Evolutionary conservation across 2,888 invertebrate genomes (phyloP).

Genomic region (Mimumesa dahlbomi): DNA sequence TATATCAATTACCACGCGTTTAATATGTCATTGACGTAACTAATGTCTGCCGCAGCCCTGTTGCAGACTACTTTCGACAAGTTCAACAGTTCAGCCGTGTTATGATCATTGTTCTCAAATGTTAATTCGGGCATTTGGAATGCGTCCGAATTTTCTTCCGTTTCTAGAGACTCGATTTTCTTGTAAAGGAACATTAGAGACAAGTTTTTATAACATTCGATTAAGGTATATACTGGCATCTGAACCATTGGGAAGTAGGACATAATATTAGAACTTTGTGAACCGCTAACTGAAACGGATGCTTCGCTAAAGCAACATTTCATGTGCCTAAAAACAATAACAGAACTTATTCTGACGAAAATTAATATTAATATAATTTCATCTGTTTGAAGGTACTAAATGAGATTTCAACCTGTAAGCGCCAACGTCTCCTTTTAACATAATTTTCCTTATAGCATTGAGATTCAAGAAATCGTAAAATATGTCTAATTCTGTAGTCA

Average conservation of each 20-base stretch:
- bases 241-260: conserved; percentile 69
- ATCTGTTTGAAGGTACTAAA: not conserved
- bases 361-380: too few species aligned
- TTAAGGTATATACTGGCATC: conserved; percentile 70
- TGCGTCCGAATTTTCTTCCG: conserved; percentile 24
- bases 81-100: conserved; percentile 65
- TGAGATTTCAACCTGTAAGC: conserved; percentile 66
- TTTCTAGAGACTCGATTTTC: conserved; percentile 34
- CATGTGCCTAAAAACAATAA: conserved; percentile 60
- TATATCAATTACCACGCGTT: conserved; percentile 60
- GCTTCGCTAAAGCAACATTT: conserved; percentile 67
- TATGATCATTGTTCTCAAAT: conserved; percentile 40
- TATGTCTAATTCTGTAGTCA: conserved; percentile 65
- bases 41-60: conserved; percentile 63
- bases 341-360: not conserved
- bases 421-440: conserved; percentile 70
- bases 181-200: conserved; percentile 39
- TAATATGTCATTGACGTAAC: conserved; percentile 64
- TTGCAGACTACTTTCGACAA: conserved; percentile 53
- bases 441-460: conserved; percentile 72
- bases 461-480: conserved; percentile 69
- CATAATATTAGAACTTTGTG: conserved; percentile 38
- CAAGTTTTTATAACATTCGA: conserved; percentile 69
- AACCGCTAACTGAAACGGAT: conserved; percentile 45
- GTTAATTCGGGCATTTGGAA: conserved; percentile 17